phyloP scores from a whole-genome alignment of 2,888 invertebrate species.

The Hydriomena furcata region DNA sequence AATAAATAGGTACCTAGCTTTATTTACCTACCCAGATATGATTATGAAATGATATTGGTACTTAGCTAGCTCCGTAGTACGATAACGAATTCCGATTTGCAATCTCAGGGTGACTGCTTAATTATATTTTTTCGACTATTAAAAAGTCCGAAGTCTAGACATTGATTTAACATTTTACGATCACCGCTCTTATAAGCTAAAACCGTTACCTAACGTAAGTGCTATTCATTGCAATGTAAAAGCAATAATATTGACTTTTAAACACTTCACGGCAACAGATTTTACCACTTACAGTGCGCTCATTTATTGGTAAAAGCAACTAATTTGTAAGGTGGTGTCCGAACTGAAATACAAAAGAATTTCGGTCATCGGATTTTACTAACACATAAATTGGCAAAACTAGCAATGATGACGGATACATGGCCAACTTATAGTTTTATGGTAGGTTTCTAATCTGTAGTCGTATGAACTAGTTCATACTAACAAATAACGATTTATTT shows the following conservation, averaged over 20 bases:
- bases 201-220: conserved; percentile 39
- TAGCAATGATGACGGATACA: conserved; percentile 30
- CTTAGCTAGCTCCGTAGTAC: too few relatives aligned
- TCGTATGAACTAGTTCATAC: conserved; percentile 30
- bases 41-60: too few relatives aligned
- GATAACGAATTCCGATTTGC: too few relatives aligned
- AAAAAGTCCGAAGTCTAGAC: conserved; percentile 14
- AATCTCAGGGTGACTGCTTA: background rate
- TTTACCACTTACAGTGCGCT: conserved; percentile 27
- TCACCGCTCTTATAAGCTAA: conserved; percentile 16
- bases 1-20: too few relatives aligned
- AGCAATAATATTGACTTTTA: conserved; percentile 25
- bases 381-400: conserved; percentile 33
- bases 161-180: conserved; percentile 19
- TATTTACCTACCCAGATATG: too few relatives aligned
- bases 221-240: conserved; percentile 25
- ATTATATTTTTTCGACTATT: background rate
- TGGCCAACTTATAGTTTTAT: conserved; percentile 26
- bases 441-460: conserved; percentile 29
- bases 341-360: conserved; percentile 30
- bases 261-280: conserved; percentile 8
- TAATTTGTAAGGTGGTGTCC: too few relatives aligned
- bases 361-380: conserved; percentile 33
- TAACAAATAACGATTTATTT: conserved; percentile 13
- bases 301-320: conserved; percentile 28